Evolutionary conservation across 2,113 vertebrate genomes (phyloP).

Genomic region (Prinia subflava): DNA sequence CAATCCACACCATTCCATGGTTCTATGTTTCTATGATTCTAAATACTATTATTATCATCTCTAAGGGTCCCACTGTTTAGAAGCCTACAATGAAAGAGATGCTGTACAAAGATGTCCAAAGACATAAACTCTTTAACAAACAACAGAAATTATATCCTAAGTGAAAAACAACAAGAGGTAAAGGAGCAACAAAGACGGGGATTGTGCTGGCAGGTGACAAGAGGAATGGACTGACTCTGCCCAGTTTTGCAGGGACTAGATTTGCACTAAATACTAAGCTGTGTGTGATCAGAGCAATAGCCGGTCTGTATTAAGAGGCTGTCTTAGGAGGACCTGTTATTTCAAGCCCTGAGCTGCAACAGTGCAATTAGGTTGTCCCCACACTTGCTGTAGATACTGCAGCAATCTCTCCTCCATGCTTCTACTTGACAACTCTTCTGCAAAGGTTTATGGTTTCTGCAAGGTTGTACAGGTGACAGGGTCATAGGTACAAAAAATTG

Average conservation of each 20-base stretch:
- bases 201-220: not conserved
- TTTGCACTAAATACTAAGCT: not conserved
- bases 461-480: not conserved
- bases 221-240: not conserved
- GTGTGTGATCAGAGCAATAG: not conserved
- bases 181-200: not conserved
- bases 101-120: not conserved
- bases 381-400: fast-evolving
- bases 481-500: not conserved
- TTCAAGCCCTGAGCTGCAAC: not conserved
- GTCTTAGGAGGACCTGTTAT: not conserved
- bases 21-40: not conserved
- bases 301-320: not conserved
- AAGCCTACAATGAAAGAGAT: not conserved
- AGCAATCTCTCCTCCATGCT: not conserved
- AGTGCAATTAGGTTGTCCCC: not conserved
- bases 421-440: not conserved
- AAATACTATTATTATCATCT: not conserved
- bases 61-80: not conserved
- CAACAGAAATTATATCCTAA: not conserved
- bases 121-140: not conserved
- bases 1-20: not conserved
- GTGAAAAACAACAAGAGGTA: not conserved
- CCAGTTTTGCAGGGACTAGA: not conserved
- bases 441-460: not conserved